phyloP scores from a whole-genome alignment of 2,888 invertebrate genomes.

The Onchidella celtica region DNA sequence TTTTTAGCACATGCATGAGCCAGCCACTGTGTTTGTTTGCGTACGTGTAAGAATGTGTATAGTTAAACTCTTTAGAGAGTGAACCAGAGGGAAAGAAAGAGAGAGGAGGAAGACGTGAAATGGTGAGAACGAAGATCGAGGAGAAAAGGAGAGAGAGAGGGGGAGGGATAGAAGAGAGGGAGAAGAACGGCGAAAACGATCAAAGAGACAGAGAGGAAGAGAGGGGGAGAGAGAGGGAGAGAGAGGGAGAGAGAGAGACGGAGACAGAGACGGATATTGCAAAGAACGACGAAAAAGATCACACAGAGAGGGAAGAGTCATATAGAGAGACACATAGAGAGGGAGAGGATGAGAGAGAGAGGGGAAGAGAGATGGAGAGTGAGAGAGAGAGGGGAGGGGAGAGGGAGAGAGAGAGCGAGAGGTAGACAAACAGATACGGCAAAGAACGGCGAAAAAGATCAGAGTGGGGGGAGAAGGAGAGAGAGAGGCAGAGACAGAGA shows the following conservation, averaged over 20 bases:
- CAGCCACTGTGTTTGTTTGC: too few relatives aligned
- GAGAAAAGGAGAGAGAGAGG: background rate
- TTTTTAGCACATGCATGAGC: too few relatives aligned
- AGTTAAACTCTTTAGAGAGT: too few relatives aligned
- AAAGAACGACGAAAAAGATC: constrained; percentile 6
- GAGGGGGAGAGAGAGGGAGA: constrained; percentile 37
- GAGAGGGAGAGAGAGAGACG: constrained; percentile 32
- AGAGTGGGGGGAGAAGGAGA: background rate
- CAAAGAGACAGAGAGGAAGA: constrained; percentile 41
- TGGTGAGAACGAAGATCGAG: background rate
- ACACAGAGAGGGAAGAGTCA: constrained; percentile 24
- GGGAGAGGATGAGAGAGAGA: background rate
- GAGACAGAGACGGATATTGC: constrained; percentile 14
- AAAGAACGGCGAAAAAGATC: background rate
- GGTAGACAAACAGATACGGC: constrained; percentile 12
- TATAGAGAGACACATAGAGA: constrained; percentile 21
- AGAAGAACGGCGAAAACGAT: constrained; percentile 3
- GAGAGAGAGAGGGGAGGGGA: constrained; percentile 7
- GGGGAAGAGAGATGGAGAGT: background rate
- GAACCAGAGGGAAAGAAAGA: too few relatives aligned
- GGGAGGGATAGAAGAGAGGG: background rate
- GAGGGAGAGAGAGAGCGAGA: constrained; percentile 32
- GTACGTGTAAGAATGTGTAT: too few relatives aligned
- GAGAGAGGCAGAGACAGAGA: background rate
- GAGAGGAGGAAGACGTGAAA: background rate